Evolutionary conservation across 2,797 vertebrate genomes (phyloP), one percentile per base, ranked within the genome.

Genomic region (Calcarius lapponicus): DNA sequence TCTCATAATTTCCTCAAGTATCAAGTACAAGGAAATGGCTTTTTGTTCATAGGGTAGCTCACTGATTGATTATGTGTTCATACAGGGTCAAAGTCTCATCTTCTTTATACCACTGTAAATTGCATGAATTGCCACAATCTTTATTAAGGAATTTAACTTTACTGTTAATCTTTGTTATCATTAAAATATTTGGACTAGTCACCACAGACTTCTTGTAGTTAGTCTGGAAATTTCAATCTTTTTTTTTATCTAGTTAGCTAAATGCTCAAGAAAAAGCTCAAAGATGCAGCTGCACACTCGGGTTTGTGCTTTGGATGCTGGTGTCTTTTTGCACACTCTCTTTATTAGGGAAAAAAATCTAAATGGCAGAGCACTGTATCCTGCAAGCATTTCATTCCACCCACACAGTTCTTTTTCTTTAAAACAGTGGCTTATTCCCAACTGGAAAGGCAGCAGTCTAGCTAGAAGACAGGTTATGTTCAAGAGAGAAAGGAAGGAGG

Each of bases 401-500:
- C 92, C 86, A 96, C 94, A 74, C 74, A 86, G 83, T 74, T 91
- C 94, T 94, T 94, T 97, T 96, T 92, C 94, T 93, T 95, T 95
- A 86, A 96, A 96, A 87, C 45, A 50, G 91, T 95, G 92, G 91
- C 94, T 95, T 96, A 95, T 97, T 96, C 94, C 90, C 88, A 96
- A 97, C 88, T 95, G 95, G 96, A 97, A 96, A 97, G 88, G 94
- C 94, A 97, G 93, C 91, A 95, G 93, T 95, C 94, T 96, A 96
- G 92, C 75, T 91, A 93, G 91, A 87, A 97, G 94, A 96, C 93
- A 93, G 93, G 95, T 96, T 96, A 95, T 85, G 75, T 95, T 96
- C 88, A 74, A 96, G 88, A 91, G 50, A 93, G 91, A 93, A 96
- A 88, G 84, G 84, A 94, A 96, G 86, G 94, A 92, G 91, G 91